Conservation (phyloP, 2,113 vertebrate genomes). For the Ptychochromis oligacanthus region DNA sequence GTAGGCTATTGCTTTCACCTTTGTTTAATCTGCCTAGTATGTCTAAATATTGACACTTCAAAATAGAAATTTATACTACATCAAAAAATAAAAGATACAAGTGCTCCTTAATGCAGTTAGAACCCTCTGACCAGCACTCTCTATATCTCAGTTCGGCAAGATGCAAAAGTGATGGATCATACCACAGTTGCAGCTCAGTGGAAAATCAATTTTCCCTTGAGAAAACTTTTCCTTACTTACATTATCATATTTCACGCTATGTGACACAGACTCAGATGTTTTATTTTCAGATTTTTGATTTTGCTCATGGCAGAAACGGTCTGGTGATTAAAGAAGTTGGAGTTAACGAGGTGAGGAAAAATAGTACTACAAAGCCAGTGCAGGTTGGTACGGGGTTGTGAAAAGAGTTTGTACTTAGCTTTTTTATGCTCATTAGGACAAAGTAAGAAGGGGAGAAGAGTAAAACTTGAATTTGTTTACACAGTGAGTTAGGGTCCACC, state of each 20-base stretch:
- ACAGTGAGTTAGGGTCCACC: no score
- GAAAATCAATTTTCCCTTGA: slow-evolving; percentile 55
- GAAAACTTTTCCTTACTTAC: slow-evolving; percentile 41
- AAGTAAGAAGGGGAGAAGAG: background rate
- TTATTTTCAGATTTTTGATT: slow-evolving; percentile 56
- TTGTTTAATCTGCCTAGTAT: background rate
- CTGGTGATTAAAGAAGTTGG: slow-evolving; percentile 40
- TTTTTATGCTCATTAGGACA: slow-evolving; percentile 32
- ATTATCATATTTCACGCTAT: slow-evolving; percentile 66
- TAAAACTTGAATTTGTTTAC: background rate
- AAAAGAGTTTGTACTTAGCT: slow-evolving; percentile 3
- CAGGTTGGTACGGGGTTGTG: background rate
- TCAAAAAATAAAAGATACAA: background rate
- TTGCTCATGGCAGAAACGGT: slow-evolving; percentile 26
- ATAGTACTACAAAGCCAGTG: slow-evolving; percentile 32
- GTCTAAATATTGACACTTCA: background rate
- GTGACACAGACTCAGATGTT: slow-evolving; percentile 45
- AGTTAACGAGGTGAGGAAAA: slow-evolving; percentile 53
- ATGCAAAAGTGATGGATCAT: slow-evolving; percentile 52
- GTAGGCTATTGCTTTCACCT: background rate
- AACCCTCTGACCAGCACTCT: slow-evolving; percentile 13
- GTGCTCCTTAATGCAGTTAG: background rate
- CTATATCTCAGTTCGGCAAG: slow-evolving; percentile 14
- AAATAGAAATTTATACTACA: background rate
- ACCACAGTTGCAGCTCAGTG: slow-evolving; percentile 6